Conservation (phyloP, 2,113 vertebrate genomes). For the Diglossa brunneiventris region DNA sequence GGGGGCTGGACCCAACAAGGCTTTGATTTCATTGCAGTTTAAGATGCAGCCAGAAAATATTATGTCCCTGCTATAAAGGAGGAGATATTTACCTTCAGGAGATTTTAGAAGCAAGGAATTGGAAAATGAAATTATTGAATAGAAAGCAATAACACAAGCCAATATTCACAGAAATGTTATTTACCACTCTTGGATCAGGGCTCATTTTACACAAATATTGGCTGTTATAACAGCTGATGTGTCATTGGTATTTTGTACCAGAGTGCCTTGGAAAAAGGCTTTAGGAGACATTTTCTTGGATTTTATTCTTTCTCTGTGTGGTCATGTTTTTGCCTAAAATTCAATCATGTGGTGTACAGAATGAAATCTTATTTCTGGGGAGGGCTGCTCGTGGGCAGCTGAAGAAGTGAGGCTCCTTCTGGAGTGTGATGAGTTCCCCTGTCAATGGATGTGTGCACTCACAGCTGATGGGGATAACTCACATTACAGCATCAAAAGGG, state of each 20-base stretch:
- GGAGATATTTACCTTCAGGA: slow-evolving; percentile 11
- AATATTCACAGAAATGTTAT: slow-evolving; percentile 21
- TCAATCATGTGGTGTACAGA: not conserved
- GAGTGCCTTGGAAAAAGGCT: not conserved
- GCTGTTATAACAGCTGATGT: not conserved
- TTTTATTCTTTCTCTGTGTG: not conserved
- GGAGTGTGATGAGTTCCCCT: not conserved
- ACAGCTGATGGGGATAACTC: not conserved
- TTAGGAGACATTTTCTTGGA: not conserved
- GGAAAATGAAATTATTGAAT: slow-evolving; percentile 37
- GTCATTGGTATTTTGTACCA: not conserved
- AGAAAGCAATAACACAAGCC: slow-evolving; percentile 24
- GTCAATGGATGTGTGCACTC: accelerated
- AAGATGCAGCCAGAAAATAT: not conserved
- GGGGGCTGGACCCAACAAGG: not conserved
- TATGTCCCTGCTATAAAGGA: not conserved
- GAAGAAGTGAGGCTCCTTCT: not conserved
- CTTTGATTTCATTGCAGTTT: not conserved
- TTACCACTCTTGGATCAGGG: slow-evolving; percentile 4
- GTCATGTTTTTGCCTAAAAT: not conserved
- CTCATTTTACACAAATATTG: not conserved
- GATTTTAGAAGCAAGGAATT: slow-evolving; percentile 20
- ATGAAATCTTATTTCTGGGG: not conserved
- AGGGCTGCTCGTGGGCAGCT: not conserved
- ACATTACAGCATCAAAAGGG: not conserved